A percentile compares a stretch with the other conserved stretches of the same genome.
These are phyloP conservation scores for Pyrrhosoma nymphula DNA, from an alignment of 2,888 invertebrate genomes.

Conservation along the genomic window DNA sequence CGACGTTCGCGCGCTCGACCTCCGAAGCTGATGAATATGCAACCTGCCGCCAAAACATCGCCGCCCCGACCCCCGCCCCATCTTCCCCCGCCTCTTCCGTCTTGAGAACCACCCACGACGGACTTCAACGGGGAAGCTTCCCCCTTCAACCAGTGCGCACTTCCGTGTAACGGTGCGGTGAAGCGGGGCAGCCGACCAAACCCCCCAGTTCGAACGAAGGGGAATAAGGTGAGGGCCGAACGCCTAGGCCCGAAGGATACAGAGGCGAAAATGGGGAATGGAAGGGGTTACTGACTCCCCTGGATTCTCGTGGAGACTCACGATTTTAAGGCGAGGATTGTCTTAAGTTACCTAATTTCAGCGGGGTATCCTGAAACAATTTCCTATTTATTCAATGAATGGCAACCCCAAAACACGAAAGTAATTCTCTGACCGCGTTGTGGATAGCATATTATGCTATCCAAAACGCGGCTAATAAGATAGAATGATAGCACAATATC, in stretches of 20 bases:
- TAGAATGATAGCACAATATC: no score
- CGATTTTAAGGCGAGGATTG: no score
- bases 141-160: not conserved
- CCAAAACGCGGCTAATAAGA: no score
- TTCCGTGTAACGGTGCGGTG: not conserved
- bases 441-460: no score
- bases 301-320: no score
- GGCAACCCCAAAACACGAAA: no score
- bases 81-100: not conserved
- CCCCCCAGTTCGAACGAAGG: no score
- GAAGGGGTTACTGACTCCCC: no score
- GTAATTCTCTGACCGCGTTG: no score
- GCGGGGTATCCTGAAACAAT: no score
- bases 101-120: not conserved
- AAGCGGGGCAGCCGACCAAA: not conserved
- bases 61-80: not conserved
- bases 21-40: not conserved
- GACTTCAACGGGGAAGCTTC: not conserved
- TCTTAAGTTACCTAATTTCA: no score
- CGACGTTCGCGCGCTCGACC: not conserved
- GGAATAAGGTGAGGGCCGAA: not conserved
- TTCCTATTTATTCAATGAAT: no score
- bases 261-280: not conserved
- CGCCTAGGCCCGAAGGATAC: not conserved
- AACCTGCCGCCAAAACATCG: not conserved